A percentile compares a stretch with the other conserved stretches of the same genome.
Evolutionary conservation across 2,888 invertebrate species (phyloP).

Genomic region (Rhagophthalmus giganteus): DNA sequence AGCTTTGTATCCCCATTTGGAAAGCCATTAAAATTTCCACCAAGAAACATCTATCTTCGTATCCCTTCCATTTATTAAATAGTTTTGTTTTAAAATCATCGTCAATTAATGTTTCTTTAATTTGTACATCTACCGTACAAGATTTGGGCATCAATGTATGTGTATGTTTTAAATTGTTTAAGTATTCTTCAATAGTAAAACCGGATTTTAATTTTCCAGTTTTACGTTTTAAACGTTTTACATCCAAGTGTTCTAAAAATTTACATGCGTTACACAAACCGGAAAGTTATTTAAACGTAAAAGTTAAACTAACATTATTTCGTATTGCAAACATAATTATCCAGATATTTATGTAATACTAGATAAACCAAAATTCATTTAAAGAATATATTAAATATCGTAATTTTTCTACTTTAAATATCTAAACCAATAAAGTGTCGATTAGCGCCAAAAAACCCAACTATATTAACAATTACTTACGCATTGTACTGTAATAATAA

Average conservation of each 20-base stretch:
- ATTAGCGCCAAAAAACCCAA: no score
- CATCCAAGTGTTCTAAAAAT: conserved; percentile 46
- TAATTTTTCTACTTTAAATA: background rate
- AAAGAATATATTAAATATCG: no score
- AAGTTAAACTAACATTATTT: background rate
- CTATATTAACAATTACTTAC: no score
- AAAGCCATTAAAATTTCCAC: conserved; percentile 56
- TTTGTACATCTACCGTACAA: conserved; percentile 1
- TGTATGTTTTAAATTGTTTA: conserved; percentile 43
- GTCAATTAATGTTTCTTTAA: conserved; percentile 13
- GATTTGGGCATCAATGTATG: conserved; percentile 38
- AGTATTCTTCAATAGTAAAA: conserved; percentile 41
- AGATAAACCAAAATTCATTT: background rate
- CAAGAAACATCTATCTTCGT: conserved; percentile 48
- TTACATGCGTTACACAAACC: no score
- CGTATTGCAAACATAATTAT: background rate
- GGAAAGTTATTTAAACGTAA: no score
- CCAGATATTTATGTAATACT: background rate
- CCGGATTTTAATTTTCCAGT: conserved; percentile 40
- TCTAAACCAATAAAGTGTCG: no score
- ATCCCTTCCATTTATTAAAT: conserved; percentile 45
- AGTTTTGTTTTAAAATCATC: conserved; percentile 34
- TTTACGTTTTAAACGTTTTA: conserved; percentile 49
- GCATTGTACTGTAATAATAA: no score
- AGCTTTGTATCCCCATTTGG: conserved; percentile 59